Evolutionary conservation across 2,888 invertebrate genomes (phyloP).

Genomic region (Harpalus rubripes): DNA sequence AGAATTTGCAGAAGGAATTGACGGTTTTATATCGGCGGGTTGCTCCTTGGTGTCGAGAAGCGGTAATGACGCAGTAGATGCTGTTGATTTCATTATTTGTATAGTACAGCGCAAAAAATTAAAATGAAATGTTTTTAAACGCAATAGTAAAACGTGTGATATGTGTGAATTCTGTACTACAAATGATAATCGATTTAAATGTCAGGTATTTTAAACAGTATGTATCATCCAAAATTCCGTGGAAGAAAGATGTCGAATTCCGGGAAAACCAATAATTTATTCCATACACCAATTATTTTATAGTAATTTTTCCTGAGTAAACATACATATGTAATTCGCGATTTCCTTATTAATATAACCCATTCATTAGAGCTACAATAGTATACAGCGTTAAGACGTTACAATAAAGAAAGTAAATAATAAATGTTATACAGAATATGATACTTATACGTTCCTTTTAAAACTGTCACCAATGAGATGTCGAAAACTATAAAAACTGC

Average conservation of each 20-base stretch:
- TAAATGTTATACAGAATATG: too few species aligned
- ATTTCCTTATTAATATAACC: conserved; percentile 9
- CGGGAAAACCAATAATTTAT: conserved; percentile 35
- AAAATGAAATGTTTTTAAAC: conserved; percentile 2
- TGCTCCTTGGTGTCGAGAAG: conserved; percentile 40
- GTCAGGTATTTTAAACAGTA: conserved; percentile 23
- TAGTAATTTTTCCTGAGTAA: conserved; percentile 9
- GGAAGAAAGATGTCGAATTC: conserved; percentile 40
- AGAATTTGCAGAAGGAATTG: conserved; percentile 1
- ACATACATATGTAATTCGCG: conserved; percentile 11
- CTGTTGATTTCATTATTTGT: neutral
- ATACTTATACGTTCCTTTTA: too few species aligned
- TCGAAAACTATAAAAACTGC: neutral
- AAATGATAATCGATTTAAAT: conserved; percentile 54
- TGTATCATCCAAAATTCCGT: conserved; percentile 55
- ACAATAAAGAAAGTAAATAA: too few species aligned
- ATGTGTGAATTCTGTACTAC: neutral
- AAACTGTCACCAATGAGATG: neutral
- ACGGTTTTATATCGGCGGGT: conserved; percentile 20
- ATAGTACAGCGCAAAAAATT: neutral
- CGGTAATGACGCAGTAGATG: conserved; percentile 13
- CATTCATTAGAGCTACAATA: neutral
- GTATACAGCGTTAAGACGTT: too few species aligned
- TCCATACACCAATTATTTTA: neutral
- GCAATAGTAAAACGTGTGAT: conserved; percentile 2